phyloP scores from a whole-genome alignment of 2,113 vertebrate species.

The Chrysochloris asiatica region DNA sequence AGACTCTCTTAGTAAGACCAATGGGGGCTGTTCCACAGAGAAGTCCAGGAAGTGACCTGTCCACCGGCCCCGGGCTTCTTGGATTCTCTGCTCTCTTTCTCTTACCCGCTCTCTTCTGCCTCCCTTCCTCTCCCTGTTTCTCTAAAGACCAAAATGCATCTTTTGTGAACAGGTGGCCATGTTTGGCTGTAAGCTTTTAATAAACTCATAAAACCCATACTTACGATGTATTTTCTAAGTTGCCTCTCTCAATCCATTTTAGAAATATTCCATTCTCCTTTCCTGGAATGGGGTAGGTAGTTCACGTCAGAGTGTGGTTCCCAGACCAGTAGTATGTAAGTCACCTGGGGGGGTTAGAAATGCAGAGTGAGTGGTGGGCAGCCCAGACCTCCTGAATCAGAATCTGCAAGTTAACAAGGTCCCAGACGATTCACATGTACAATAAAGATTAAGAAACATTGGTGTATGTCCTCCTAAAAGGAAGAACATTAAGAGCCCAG shows the following conservation, averaged over 20 bases:
- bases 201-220: not conserved
- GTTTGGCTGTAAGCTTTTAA: not conserved
- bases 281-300: not conserved
- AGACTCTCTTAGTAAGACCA: constrained; percentile 90
- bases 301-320: not conserved
- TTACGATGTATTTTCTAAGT: not conserved
- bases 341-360: not conserved
- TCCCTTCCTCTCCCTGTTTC: not conserved
- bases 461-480: not conserved
- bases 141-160: not conserved
- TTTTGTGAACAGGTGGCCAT: not conserved
- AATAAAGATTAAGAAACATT: not conserved
- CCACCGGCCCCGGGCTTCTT: accelerated
- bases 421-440: not conserved
- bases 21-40: constrained; percentile 85
- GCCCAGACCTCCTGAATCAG: not conserved
- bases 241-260: not conserved
- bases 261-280: not conserved
- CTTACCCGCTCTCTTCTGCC: not conserved
- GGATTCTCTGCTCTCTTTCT: not conserved
- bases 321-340: too few species aligned
- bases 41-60: constrained; percentile 85
- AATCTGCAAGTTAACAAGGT: not conserved
- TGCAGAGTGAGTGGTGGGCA: not conserved
- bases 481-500: not conserved